These are phyloP conservation scores for Cerastis leucographa DNA, from an alignment of 2,888 invertebrate genomes.

Conservation along the genomic window DNA sequence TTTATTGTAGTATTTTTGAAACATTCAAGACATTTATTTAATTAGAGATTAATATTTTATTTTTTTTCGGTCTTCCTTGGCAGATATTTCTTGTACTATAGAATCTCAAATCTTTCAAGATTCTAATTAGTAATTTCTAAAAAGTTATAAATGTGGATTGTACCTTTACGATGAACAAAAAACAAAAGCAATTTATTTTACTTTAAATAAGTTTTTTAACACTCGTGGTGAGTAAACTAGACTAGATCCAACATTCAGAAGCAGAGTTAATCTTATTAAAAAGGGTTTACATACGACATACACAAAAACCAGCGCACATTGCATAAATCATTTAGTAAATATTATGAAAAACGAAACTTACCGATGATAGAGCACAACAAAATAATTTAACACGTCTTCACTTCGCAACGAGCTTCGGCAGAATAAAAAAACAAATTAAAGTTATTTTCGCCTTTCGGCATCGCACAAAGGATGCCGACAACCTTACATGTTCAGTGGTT, in stretches of 20 bases:
- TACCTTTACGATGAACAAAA: neutral
- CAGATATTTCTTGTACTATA: no score
- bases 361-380: slow-evolving; percentile 25
- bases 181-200: no score
- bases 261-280: neutral
- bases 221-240: neutral
- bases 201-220: neutral
- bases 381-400: slow-evolving; percentile 1
- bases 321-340: neutral
- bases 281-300: neutral
- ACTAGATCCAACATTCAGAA: neutral
- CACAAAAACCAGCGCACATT: neutral
- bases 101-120: neutral
- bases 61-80: neutral
- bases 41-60: no score
- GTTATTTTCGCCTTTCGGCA: slow-evolving; percentile 62
- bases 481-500: slow-evolving; percentile 38
- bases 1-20: neutral
- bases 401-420: slow-evolving; percentile 2
- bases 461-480: slow-evolving; percentile 64
- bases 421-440: slow-evolving; percentile 40
- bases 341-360: slow-evolving; percentile 33
- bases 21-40: no score
- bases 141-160: neutral
- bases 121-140: neutral